phyloP scores from a whole-genome alignment of 2,797 vertebrate species.

The Myotis findleyi region DNA sequence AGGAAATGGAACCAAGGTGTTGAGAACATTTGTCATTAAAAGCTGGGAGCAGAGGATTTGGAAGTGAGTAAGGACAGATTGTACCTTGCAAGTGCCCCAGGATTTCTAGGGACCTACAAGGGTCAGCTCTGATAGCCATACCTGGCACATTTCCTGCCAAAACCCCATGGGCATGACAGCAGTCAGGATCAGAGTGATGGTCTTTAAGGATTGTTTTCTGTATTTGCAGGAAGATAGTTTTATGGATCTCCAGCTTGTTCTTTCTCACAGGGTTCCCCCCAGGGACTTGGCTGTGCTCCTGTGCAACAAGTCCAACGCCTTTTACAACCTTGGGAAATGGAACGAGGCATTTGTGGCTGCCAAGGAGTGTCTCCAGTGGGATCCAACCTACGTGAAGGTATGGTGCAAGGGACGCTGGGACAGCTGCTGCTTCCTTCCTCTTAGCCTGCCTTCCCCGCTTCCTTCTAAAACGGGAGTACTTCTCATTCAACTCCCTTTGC shows the following conservation, averaged over 20 bases:
- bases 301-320: constrained; percentile 88
- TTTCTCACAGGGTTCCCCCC: constrained; percentile 75
- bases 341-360: constrained; percentile 81
- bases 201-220: background rate
- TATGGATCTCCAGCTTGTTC: constrained; percentile 12
- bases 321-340: constrained; percentile 87
- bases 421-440: background rate
- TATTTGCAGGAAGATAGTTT: background rate
- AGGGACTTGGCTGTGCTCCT: constrained; percentile 86
- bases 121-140: background rate
- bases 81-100: background rate
- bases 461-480: background rate
- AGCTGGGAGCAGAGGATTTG: background rate
- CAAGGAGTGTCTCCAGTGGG: constrained; percentile 82
- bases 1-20: background rate
- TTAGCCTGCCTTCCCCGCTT: background rate
- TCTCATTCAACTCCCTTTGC: background rate
- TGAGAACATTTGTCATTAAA: background rate
- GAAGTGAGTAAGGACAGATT: background rate
- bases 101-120: background rate
- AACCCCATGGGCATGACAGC: background rate
- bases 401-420: background rate
- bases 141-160: background rate
- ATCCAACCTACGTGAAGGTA: constrained; percentile 87
- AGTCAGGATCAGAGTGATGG: background rate